These are phyloP conservation scores for Hedya salicella DNA, from an alignment of 2,888 invertebrate species.

Conservation along the genomic window DNA sequence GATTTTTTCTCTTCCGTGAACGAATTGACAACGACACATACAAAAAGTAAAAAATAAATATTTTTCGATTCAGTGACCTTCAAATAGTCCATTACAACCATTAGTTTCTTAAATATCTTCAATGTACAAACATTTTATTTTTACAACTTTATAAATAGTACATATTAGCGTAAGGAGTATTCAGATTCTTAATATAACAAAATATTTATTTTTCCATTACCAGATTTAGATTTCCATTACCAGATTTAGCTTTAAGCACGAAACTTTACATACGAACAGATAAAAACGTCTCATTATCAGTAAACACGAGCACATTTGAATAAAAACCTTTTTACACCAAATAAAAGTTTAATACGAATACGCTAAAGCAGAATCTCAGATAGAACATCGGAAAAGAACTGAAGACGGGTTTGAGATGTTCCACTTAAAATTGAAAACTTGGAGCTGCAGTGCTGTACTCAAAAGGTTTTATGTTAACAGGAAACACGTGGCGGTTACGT, in stretches of 20 bases:
- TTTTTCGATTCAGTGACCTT: too few species aligned
- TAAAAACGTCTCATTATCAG: not conserved
- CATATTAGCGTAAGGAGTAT: too few species aligned
- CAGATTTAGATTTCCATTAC: not conserved
- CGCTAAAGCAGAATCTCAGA: constrained; percentile 2
- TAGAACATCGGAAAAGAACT: constrained; percentile 10
- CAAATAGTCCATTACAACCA: too few species aligned
- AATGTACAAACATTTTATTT: too few species aligned
- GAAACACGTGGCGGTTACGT: not conserved
- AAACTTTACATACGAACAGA: not conserved
- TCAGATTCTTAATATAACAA: too few species aligned
- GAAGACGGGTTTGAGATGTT: constrained; percentile 6
- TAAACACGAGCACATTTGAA: not conserved
- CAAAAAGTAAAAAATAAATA: too few species aligned
- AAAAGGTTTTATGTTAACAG: not conserved
- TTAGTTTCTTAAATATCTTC: too few species aligned
- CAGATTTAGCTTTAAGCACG: not conserved
- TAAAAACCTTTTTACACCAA: constrained; percentile 14
- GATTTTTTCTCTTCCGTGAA: too few species aligned
- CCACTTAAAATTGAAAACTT: constrained; percentile 22
- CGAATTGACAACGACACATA: too few species aligned
- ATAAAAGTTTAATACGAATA: too few species aligned
- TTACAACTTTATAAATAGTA: too few species aligned
- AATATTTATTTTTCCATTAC: too few species aligned
- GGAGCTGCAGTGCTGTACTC: not conserved